Evolutionary conservation across 2,113 vertebrate species (phyloP).

Genomic region (Tetrax tetrax): DNA sequence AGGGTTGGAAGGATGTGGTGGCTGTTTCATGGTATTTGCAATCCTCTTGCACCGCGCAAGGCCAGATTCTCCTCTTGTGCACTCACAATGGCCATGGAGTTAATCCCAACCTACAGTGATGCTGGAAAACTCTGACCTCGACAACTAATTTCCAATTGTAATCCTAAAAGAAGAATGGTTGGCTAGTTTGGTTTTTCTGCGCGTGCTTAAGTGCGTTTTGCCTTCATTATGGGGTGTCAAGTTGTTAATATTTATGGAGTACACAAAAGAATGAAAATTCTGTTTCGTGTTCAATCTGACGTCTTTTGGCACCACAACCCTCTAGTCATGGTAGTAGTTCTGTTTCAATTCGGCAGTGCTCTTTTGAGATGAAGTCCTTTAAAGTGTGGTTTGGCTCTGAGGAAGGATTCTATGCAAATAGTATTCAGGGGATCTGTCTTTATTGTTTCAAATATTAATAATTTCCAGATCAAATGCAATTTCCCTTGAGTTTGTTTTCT

Average conservation of each 20-base stretch:
- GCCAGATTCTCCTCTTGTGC: background rate
- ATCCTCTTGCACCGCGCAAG: background rate
- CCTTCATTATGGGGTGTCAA: conserved; percentile 66
- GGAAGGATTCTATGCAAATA: conserved; percentile 39
- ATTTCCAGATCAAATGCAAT: conserved; percentile 62
- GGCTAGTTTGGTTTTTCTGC: conserved; percentile 56
- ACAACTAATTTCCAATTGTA: conserved; percentile 41
- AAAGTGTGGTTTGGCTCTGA: conserved; percentile 63
- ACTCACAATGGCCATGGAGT: background rate
- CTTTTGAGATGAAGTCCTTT: conserved; percentile 47
- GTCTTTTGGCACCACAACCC: conserved; percentile 54
- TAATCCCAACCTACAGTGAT: background rate
- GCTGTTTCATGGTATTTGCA: background rate
- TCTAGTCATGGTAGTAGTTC: conserved; percentile 44
- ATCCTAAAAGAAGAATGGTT: conserved; percentile 61
- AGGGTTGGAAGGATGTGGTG: background rate
- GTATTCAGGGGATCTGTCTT: conserved; percentile 32
- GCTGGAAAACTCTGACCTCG: conserved; percentile 53
- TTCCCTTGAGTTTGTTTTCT: background rate
- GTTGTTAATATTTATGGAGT: conserved; percentile 66
- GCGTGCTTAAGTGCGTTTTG: conserved; percentile 61
- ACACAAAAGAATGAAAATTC: conserved; percentile 64
- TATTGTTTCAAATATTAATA: conserved; percentile 68
- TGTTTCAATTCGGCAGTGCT: conserved; percentile 40
- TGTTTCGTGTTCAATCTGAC: conserved; percentile 66